phyloP scores from a whole-genome alignment of 1,140 invertebrate species.

The Amphibalanus amphitrite region DNA sequence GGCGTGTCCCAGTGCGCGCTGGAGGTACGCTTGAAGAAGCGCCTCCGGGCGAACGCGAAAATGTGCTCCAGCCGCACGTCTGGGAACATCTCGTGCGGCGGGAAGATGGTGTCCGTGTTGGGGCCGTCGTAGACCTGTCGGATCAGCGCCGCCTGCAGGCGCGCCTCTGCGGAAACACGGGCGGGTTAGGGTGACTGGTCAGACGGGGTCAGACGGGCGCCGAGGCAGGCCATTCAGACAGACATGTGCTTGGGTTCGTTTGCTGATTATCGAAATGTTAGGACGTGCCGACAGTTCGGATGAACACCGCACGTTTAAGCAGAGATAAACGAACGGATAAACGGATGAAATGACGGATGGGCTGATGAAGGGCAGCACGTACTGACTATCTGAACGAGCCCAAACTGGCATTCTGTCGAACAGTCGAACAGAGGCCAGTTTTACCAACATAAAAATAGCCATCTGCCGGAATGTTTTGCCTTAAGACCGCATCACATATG shows the following conservation, averaged over 20 bases:
- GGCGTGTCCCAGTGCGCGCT: slow-evolving; percentile 18
- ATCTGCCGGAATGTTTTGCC: too few species aligned
- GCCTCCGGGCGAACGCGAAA: slow-evolving; percentile 10
- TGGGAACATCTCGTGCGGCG: slow-evolving; percentile 7
- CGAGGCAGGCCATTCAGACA: background rate
- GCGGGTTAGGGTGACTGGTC: too few species aligned
- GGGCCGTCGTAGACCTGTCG: slow-evolving; percentile 15
- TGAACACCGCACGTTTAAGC: background rate
- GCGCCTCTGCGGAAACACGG: slow-evolving; percentile 10
- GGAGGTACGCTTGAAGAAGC: slow-evolving; percentile 18
- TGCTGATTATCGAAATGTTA: background rate
- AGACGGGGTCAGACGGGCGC: background rate
- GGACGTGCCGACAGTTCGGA: background rate
- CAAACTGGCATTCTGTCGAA: too few species aligned
- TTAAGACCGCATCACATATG: too few species aligned
- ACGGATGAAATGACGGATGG: background rate
- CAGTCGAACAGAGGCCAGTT: too few species aligned
- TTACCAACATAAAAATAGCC: too few species aligned
- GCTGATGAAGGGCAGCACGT: too few species aligned
- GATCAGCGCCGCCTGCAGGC: slow-evolving; percentile 13
- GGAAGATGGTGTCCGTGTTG: slow-evolving; percentile 15
- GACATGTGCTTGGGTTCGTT: background rate
- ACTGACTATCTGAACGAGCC: too few species aligned
- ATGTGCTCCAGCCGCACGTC: slow-evolving; percentile 15
- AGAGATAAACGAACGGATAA: background rate